A percentile compares a stretch with the other conserved stretches of the same genome.
These are phyloP conservation scores for Hypothenemus hampei DNA, from an alignment of 1,140 invertebrate species.

Conservation along the genomic window DNA sequence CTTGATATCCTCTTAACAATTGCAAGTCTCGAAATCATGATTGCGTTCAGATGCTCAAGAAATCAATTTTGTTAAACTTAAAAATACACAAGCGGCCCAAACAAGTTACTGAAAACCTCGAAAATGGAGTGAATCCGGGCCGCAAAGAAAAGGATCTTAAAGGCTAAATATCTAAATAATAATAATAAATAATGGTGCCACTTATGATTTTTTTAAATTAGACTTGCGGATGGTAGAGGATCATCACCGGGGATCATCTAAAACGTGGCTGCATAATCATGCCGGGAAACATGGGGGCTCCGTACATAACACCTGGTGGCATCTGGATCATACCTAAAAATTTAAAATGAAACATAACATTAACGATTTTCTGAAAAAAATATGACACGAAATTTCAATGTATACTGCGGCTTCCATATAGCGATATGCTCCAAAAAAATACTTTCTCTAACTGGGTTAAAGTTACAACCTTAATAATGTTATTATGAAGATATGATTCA, in stretches of 20 bases:
- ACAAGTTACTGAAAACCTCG: too few relatives aligned
- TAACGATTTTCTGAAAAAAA: not conserved
- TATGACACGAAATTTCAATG: not conserved
- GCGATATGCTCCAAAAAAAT: constrained; percentile 26
- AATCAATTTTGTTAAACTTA: too few relatives aligned
- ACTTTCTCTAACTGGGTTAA: too few relatives aligned
- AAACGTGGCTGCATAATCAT: constrained; percentile 67
- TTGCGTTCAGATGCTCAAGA: too few relatives aligned
- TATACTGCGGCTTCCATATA: constrained; percentile 17
- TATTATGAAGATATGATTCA: too few relatives aligned
- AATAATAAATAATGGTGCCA: constrained; percentile 6
- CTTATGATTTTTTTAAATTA: constrained; percentile 36
- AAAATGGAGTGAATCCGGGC: too few relatives aligned
- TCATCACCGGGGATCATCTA: constrained; percentile 64
- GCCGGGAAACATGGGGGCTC: constrained; percentile 59
- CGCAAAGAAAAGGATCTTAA: too few relatives aligned
- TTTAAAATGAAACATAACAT: not conserved
- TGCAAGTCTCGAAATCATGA: too few relatives aligned
- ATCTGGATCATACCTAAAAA: constrained; percentile 61
- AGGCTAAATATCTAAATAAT: too few relatives aligned
- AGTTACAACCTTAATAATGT: too few relatives aligned
- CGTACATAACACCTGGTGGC: constrained; percentile 62
- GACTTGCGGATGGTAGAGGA: constrained; percentile 44
- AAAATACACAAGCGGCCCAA: too few relatives aligned
- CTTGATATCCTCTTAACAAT: too few relatives aligned